Conservation (phyloP, 2,797 vertebrate genomes). For the Melanotaenia parkinsoni region DNA sequence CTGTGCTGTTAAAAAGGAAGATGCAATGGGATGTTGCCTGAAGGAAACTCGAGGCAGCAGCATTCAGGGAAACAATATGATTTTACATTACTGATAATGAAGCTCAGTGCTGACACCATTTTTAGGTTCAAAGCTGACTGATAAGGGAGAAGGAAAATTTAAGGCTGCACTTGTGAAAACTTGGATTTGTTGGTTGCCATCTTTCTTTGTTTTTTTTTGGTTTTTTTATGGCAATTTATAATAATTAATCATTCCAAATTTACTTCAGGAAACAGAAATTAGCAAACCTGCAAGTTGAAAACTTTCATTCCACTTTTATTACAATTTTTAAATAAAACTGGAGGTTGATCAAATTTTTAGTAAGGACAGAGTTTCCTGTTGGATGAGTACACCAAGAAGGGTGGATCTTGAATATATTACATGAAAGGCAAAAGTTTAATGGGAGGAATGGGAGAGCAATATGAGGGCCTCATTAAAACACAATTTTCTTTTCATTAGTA, state of each 20-base stretch:
- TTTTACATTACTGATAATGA: slow-evolving; percentile 29
- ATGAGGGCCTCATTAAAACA: no score
- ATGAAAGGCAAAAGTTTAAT: not conserved
- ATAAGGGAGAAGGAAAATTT: slow-evolving; percentile 12
- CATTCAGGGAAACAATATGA: slow-evolving; percentile 17
- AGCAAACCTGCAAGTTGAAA: not conserved
- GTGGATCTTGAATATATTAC: not conserved
- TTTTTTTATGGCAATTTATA: no score
- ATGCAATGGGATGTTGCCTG: slow-evolving; percentile 25
- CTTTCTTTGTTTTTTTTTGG: not conserved
- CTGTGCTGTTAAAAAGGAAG: slow-evolving; percentile 23
- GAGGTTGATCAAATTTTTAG: slow-evolving; percentile 14
- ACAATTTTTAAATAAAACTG: slow-evolving; percentile 1
- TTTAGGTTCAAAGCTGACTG: slow-evolving; percentile 20
- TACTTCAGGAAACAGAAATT: not conserved
- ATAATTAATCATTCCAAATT: not conserved
- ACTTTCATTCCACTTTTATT: not conserved
- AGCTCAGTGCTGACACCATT: slow-evolving; percentile 23
- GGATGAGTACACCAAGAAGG: not conserved
- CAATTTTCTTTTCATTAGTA: not conserved
- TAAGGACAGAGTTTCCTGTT: not conserved
- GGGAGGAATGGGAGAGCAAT: not conserved
- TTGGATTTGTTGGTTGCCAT: slow-evolving; percentile 1
- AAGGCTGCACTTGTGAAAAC: not conserved
- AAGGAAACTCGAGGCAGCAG: slow-evolving; percentile 23